Evolutionary conservation across 92 coral and sea anemone species (phyloP).

Genomic region (Actinostola sp.): DNA sequence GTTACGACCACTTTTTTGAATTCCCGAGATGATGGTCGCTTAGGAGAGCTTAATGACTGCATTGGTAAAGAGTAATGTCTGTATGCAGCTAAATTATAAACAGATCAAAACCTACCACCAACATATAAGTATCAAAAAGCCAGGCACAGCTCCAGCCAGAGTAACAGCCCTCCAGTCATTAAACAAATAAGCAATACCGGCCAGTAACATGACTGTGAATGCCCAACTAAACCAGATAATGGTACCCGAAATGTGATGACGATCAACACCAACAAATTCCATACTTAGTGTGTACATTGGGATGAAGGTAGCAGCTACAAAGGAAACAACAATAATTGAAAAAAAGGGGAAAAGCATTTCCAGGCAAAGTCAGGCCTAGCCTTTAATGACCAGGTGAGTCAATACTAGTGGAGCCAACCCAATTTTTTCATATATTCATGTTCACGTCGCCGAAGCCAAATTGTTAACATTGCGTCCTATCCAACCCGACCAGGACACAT

Average conservation of each 20-base stretch:
- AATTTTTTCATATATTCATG: no score
- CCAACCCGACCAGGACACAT: no score
- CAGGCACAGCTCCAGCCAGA: slow-evolving; percentile 57
- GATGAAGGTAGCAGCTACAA: slow-evolving; percentile 34
- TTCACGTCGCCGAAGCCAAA: no score
- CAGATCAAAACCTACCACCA: slow-evolving; percentile 70
- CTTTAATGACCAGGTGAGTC: no score
- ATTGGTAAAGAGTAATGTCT: no score
- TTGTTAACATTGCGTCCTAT: no score
- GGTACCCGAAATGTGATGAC: slow-evolving; percentile 45
- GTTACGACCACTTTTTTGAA: no score
- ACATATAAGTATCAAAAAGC: slow-evolving; percentile 26
- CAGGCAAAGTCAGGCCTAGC: no score
- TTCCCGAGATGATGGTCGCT: no score
- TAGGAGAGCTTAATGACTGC: no score
- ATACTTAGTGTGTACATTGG: slow-evolving; percentile 48
- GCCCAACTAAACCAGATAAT: slow-evolving; percentile 52
- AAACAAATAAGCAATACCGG: slow-evolving; percentile 46
- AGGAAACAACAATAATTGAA: not conserved
- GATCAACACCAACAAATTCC: slow-evolving; percentile 52
- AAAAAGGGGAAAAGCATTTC: not conserved
- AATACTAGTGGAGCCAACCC: no score
- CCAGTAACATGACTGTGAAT: slow-evolving; percentile 27
- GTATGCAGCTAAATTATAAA: no score
- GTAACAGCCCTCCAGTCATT: slow-evolving; percentile 43